Evolutionary conservation across 1,140 invertebrate genomes (phyloP).

Genomic region (Scylla paramamosain): DNA sequence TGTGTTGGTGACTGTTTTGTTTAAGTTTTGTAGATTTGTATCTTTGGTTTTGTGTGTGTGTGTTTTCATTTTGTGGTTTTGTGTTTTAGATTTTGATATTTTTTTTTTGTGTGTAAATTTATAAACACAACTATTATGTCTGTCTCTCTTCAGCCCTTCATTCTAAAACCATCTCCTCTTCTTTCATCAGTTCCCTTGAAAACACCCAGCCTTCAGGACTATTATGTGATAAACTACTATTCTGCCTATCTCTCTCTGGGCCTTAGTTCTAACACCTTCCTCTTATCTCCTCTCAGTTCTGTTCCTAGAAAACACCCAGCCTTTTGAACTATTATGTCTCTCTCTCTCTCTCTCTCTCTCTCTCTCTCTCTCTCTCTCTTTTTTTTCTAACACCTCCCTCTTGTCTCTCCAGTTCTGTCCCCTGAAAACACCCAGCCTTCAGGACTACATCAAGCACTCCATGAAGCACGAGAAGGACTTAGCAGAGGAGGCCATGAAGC

Average conservation of each 20-base stretch:
- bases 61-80: neutral
- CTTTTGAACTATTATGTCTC: no score
- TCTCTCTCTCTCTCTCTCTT: no score
- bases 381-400: no score
- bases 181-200: no score
- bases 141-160: neutral
- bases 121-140: neutral
- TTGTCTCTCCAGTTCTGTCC: slow-evolving; percentile 31
- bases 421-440: slow-evolving; percentile 27
- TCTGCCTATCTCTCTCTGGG: no score
- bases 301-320: no score
- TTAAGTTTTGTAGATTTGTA: neutral
- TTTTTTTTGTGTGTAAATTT: neutral
- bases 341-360: no score
- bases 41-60: neutral
- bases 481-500: slow-evolving; percentile 46
- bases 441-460: slow-evolving; percentile 45
- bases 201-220: no score
- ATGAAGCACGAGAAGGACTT: slow-evolving; percentile 55
- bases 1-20: neutral
- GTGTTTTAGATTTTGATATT: neutral
- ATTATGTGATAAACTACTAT: no score
- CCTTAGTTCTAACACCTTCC: no score
- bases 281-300: no score
- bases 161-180: no score